Evolutionary conservation across 2,888 invertebrate species (phyloP).

Genomic region (Toxonevra muliebris): DNA sequence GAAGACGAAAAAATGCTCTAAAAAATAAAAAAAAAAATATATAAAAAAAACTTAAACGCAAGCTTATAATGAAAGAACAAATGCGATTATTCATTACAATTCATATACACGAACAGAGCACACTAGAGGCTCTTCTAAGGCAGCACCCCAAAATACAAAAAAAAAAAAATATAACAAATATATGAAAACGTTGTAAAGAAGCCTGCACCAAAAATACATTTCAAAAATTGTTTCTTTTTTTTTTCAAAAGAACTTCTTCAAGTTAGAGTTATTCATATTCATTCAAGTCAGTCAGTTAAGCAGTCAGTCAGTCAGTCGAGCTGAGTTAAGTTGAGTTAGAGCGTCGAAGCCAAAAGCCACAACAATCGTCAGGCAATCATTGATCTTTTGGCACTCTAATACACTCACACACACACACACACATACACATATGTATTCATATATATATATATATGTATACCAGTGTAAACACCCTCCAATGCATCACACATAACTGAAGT

Average conservation of each 20-base stretch:
- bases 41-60: too few relatives aligned
- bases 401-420: neutral
- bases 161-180: neutral
- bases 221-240: too few relatives aligned
- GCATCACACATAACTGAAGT: too few relatives aligned
- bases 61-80: neutral
- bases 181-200: neutral
- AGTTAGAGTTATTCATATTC: neutral
- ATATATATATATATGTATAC: too few relatives aligned
- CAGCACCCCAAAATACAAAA: neutral
- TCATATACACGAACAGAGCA: too few relatives aligned
- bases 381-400: constrained; percentile 59
- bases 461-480: neutral
- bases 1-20: neutral
- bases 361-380: constrained; percentile 37
- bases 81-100: neutral
- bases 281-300: neutral
- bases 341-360: neutral
- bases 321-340: neutral
- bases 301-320: neutral
- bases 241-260: too few relatives aligned
- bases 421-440: neutral
- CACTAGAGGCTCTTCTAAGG: too few relatives aligned
- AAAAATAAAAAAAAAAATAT: neutral
- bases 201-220: too few relatives aligned